These are phyloP conservation scores for Echinarachnius parma DNA, from an alignment of 53 echinoderm and acorn worm genomes.

Conservation along the genomic window DNA sequence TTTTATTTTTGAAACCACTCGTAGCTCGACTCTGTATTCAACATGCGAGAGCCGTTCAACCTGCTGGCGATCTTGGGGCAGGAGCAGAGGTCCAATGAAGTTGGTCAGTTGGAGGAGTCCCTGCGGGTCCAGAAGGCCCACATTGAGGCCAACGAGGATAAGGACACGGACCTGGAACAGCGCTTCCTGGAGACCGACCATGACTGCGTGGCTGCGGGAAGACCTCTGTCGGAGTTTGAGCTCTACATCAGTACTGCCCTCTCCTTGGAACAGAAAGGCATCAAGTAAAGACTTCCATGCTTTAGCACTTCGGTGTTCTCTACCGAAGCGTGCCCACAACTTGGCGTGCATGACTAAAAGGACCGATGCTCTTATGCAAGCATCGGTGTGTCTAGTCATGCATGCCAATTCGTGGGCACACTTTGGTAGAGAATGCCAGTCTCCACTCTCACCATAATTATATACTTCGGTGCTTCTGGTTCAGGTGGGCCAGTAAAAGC, in stretches of 20 bases:
- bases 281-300: slow-evolving; percentile 45
- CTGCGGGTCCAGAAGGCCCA: slow-evolving; percentile 72
- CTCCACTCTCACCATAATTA: too few species aligned
- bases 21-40: slow-evolving; percentile 90
- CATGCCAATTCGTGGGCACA: too few species aligned
- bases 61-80: slow-evolving; percentile 78
- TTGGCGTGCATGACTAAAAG: too few species aligned
- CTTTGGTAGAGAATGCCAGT: too few species aligned
- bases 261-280: slow-evolving; percentile 70
- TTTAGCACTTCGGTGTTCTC: too few species aligned
- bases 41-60: slow-evolving; percentile 84
- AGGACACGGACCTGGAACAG: slow-evolving; percentile 88
- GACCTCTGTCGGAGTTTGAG: slow-evolving; percentile 78
- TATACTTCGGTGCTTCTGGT: too few species aligned
- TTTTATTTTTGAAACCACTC: not conserved
- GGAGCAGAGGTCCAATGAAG: slow-evolving; percentile 63
- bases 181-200: slow-evolving; percentile 74
- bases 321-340: too few species aligned
- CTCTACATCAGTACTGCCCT: slow-evolving; percentile 84
- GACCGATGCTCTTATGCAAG: too few species aligned
- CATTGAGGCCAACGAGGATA: slow-evolving; percentile 92
- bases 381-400: too few species aligned
- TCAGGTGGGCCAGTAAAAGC: too few species aligned
- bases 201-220: slow-evolving; percentile 75
- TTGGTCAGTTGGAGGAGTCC: slow-evolving; percentile 50